Evolutionary conservation across 2,113 vertebrate species (phyloP), one percentile per base, ranked within the genome.

Genomic region (Podarcis cretensis): DNA sequence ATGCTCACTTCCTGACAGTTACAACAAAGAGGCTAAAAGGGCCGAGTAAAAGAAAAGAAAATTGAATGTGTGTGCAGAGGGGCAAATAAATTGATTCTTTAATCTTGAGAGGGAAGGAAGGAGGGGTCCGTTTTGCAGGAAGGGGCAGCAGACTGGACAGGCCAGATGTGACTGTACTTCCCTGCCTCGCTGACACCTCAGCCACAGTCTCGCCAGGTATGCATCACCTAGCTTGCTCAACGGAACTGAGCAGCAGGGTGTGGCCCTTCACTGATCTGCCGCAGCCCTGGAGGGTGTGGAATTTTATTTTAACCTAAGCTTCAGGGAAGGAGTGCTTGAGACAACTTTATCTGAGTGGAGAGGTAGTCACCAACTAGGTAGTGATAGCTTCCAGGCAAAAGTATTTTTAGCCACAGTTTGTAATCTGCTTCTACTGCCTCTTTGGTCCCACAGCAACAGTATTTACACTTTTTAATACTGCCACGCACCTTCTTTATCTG

Each of bases 171-270:
- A 90, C 83, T 84, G 84, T 40, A 6, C 48, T 94, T 95, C 93
- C 90, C 89, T 3, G 35, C 16, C 1, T 30, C 16, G 91, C 90
- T 0, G 2, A 94, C 90, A 76, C 87, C 94, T 94, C 94, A 94
- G 93, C 91, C 25, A 12, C 91, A 0, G 95, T 95, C 96, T 95
- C 81, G 95, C 90, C 95, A 76, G 93, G 69, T 5, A 5, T 91
- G 90, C 93, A 93, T 95, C 87, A 92, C 93, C 95, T 65, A 1
- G 89, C 90, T 90, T 91, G 91, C 94, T 96, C 95, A 92, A n/a
- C 4, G 83, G 81, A 77, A 76, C 30, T 66, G 80, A 43, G 30
- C 89, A 90, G 84, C 65, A 32, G 8, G 96, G 96, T 25, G 94
- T 16, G 91, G 87, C 79, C 59, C 32, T 0, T 59, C 10, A 73